phyloP scores from a whole-genome alignment of 2,797 vertebrate species.

The Pipistrellus kuhlii region DNA sequence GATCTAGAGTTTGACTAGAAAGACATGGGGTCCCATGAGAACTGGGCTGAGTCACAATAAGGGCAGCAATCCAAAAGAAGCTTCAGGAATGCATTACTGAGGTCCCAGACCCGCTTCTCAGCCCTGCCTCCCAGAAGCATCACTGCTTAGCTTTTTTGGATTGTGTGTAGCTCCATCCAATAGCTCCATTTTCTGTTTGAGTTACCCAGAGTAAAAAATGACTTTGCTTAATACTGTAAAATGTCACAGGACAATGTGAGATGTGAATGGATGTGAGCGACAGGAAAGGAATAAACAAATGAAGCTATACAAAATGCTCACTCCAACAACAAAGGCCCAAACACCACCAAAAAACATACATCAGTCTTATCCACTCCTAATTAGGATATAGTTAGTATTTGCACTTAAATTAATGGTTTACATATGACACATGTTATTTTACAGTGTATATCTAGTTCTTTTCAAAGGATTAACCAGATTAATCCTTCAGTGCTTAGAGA shows the following conservation, averaged over 20 bases:
- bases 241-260: slow-evolving; percentile 15
- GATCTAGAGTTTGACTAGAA: slow-evolving; percentile 40
- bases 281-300: not conserved
- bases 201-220: slow-evolving; percentile 49
- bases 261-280: not conserved
- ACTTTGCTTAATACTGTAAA: slow-evolving; percentile 32
- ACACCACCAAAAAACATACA: not conserved
- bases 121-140: not conserved
- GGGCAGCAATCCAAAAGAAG: not conserved
- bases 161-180: not conserved
- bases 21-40: not conserved
- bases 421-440: not conserved
- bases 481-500: not conserved
- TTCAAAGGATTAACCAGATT: slow-evolving; percentile 13
- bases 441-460: slow-evolving; percentile 14
- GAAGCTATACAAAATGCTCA: not conserved
- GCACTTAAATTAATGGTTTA: not conserved
- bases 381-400: not conserved
- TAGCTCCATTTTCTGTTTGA: slow-evolving; percentile 55
- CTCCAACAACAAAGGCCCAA: not conserved
- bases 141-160: not conserved
- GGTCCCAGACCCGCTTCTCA: no score
- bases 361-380: not conserved
- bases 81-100: not conserved
- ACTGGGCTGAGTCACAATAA: not conserved